Percentiles rank a stretch among this genome's conserved stretches.
Evolutionary conservation across 2,888 invertebrate genomes (phyloP).

Genomic region (Nudaria mundana): DNA sequence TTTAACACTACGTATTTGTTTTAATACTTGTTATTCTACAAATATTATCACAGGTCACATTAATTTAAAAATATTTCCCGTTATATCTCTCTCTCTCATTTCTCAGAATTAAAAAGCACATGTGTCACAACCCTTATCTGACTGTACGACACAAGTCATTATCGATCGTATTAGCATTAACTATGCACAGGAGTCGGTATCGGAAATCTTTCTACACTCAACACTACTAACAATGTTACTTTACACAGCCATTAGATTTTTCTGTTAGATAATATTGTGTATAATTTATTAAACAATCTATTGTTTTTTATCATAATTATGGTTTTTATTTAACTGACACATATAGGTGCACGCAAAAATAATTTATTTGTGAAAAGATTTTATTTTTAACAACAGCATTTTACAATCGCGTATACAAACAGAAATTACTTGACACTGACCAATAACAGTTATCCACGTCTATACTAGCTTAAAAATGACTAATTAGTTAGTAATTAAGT

Average conservation of each 20-base stretch:
- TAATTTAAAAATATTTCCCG: too few species aligned
- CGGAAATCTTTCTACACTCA: constrained; percentile 34
- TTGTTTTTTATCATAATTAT: constrained; percentile 3
- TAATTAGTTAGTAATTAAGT: too few species aligned
- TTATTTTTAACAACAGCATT: too few species aligned
- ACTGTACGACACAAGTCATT: constrained; percentile 19
- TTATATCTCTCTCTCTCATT: not conserved
- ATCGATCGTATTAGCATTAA: constrained; percentile 58
- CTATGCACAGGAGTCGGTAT: constrained; percentile 40
- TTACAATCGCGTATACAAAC: too few species aligned
- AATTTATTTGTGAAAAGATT: too few species aligned
- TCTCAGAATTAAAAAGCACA: not conserved
- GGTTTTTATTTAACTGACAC: not conserved
- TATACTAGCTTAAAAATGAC: too few species aligned
- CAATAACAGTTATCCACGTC: too few species aligned
- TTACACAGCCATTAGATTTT: constrained; percentile 21
- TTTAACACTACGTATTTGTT: too few species aligned
- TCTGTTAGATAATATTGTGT: constrained; percentile 18
- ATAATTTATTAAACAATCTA: constrained; percentile 11
- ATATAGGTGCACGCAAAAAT: too few species aligned
- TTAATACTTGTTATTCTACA: too few species aligned
- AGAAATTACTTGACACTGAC: too few species aligned
- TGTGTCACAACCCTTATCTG: constrained; percentile 12
- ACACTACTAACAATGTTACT: constrained; percentile 24
- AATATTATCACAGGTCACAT: too few species aligned